phyloP scores from a whole-genome alignment of 2,113 vertebrate genomes.

The Oreotrochilus melanogaster region DNA sequence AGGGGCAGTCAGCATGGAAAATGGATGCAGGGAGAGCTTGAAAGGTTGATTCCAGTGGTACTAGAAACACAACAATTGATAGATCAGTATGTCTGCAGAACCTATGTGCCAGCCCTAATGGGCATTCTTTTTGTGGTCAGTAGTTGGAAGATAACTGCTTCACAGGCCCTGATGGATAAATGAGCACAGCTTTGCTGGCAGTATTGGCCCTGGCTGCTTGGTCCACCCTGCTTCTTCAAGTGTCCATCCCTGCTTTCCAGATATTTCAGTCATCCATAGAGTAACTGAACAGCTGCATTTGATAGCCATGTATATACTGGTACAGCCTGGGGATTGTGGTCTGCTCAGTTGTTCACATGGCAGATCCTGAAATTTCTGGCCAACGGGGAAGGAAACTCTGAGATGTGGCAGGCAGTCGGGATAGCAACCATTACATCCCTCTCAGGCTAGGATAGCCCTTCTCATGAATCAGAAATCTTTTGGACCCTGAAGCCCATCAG shows the following conservation, averaged over 20 bases:
- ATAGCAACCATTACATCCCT: neutral
- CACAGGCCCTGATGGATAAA: neutral
- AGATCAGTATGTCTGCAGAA: neutral
- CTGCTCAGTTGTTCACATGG: neutral
- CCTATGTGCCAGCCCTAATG: neutral
- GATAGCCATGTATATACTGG: neutral
- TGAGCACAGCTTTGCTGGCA: neutral
- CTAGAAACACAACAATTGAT: conserved; percentile 36
- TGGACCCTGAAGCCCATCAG: neutral
- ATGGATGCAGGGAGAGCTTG: conserved; percentile 84
- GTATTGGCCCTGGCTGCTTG: neutral
- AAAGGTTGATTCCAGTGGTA: conserved; percentile 65
- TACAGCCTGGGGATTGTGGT: neutral
- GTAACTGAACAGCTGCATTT: neutral
- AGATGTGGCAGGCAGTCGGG: neutral
- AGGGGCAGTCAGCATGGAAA: conserved; percentile 86
- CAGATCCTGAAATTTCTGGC: neutral
- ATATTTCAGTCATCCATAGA: neutral
- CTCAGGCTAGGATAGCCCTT: neutral
- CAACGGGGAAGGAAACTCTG: neutral
- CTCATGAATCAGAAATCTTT: neutral
- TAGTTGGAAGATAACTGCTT: neutral
- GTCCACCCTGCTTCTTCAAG: neutral
- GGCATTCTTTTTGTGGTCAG: neutral
- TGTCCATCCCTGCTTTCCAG: neutral